These are phyloP conservation scores for Patella pellucida DNA, from an alignment of 2,888 invertebrate species.

Conservation along the genomic window DNA sequence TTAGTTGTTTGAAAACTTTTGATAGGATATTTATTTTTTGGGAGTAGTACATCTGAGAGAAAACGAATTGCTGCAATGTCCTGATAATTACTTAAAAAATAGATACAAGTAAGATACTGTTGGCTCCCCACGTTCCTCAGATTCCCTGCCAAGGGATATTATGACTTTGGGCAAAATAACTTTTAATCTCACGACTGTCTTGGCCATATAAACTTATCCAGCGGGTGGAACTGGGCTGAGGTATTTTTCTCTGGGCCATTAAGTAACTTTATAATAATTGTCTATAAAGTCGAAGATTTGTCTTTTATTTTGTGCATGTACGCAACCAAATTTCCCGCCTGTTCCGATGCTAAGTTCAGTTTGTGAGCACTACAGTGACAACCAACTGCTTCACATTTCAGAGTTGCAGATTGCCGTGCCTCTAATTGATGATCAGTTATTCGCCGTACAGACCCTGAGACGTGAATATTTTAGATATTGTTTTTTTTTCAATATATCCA, in stretches of 20 bases:
- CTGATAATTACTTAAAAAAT: no score
- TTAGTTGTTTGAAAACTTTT: no score
- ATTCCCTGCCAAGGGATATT: no score
- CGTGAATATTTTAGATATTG: no score
- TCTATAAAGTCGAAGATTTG: not conserved
- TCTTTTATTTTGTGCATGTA: not conserved
- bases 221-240: not conserved
- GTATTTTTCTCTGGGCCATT: conserved; percentile 6
- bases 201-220: conserved; percentile 4
- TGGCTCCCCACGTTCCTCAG: no score
- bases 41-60: not conserved
- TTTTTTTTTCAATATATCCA: no score
- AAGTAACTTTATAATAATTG: not conserved
- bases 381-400: no score
- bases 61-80: not conserved
- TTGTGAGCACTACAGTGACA: no score
- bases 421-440: no score
- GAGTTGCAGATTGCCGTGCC: no score
- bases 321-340: conserved; percentile 1
- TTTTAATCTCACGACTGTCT: conserved; percentile 1
- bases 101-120: no score
- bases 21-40: not conserved
- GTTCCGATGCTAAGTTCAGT: not conserved
- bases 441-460: no score
- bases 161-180: not conserved